Conservation (phyloP, 2,888 invertebrate genomes). For the Congeria kusceri region DNA sequence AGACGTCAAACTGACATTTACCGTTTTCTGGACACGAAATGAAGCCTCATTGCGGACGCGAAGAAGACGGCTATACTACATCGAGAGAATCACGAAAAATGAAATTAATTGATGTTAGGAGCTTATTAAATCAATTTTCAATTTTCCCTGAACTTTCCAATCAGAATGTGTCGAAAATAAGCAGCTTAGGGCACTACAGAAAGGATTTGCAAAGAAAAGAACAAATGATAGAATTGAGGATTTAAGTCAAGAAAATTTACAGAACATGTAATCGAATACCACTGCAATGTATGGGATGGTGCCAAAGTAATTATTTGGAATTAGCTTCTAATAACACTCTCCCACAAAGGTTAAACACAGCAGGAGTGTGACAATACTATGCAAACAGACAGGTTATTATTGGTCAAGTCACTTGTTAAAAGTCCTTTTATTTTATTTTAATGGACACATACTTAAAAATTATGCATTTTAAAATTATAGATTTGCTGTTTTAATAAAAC, state of each 20-base stretch:
- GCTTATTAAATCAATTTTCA: slow-evolving; percentile 67
- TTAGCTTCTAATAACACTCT: slow-evolving; percentile 13
- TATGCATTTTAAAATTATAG: too few relatives aligned
- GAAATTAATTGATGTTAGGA: slow-evolving; percentile 66
- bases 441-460: too few relatives aligned
- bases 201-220: slow-evolving; percentile 55
- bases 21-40: background rate
- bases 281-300: background rate
- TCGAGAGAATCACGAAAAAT: slow-evolving; percentile 62
- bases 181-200: slow-evolving; percentile 60
- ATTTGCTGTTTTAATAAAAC: too few relatives aligned
- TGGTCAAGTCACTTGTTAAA: too few relatives aligned
- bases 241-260: slow-evolving; percentile 29
- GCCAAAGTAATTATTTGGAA: slow-evolving; percentile 32
- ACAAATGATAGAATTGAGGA: slow-evolving; percentile 55
- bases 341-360: too few relatives aligned
- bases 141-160: slow-evolving; percentile 62
- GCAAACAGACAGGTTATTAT: too few relatives aligned
- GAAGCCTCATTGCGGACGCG: slow-evolving; percentile 44
- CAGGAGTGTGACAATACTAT: too few relatives aligned
- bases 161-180: slow-evolving; percentile 64
- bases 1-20: slow-evolving; percentile 5
- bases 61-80: slow-evolving; percentile 63
- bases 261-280: slow-evolving; percentile 30
- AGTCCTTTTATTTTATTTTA: too few relatives aligned